Evolutionary conservation across 2,888 invertebrate species (phyloP).

Genomic region (Drosophila rubida): DNA sequence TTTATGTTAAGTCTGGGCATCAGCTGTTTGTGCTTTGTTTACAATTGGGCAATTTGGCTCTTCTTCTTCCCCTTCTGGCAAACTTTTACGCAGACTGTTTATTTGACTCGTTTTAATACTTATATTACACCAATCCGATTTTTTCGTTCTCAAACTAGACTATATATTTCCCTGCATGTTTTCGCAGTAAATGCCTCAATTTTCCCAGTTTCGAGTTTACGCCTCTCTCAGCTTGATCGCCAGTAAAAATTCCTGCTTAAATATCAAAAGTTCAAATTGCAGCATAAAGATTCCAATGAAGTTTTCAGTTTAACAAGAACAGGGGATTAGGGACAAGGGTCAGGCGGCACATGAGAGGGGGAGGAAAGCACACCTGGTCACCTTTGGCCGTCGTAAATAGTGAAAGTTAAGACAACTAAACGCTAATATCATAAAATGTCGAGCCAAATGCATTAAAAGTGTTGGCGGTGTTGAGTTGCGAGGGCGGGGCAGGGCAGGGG

Average conservation of each 20-base stretch:
- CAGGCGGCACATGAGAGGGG: not conserved
- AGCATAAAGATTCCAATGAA: conserved; percentile 41
- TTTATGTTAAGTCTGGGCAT: too few relatives aligned
- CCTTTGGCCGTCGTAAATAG: conserved; percentile 61
- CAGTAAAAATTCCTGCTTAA: conserved; percentile 42
- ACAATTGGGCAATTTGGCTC: too few relatives aligned
- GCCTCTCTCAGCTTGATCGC: conserved; percentile 8
- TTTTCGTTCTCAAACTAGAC: too few relatives aligned
- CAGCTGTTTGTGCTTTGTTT: too few relatives aligned
- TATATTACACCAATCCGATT: too few relatives aligned
- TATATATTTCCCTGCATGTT: not conserved
- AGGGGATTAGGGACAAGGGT: not conserved
- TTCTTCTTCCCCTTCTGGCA: too few relatives aligned
- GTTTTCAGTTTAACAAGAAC: conserved; percentile 42
- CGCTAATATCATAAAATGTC: conserved; percentile 65
- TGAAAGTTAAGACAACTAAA: conserved; percentile 66
- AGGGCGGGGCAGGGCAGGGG: not conserved
- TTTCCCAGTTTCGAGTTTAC: not conserved
- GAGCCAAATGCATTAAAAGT: conserved; percentile 50
- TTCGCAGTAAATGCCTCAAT: not conserved
- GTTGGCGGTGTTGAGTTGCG: conserved; percentile 16
- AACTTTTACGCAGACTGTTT: too few relatives aligned
- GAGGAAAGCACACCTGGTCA: conserved; percentile 56
- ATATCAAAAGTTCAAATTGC: conserved; percentile 50
- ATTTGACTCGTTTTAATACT: too few relatives aligned